Conservation (phyloP, 2,113 vertebrate genomes). For the Ailuropoda melanoleuca region DNA sequence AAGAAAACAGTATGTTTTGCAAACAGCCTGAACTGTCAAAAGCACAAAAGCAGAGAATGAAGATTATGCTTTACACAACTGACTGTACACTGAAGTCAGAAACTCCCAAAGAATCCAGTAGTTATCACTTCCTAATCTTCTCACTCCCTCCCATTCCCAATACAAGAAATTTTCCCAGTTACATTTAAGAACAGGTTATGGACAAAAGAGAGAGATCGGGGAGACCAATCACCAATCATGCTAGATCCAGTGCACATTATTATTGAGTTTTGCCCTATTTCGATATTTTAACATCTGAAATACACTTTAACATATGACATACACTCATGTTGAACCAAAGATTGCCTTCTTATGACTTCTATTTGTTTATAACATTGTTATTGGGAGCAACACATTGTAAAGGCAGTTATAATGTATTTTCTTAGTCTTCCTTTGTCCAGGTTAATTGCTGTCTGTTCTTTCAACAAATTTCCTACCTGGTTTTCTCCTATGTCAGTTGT, state of each 20-base stretch:
- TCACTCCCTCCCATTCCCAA: background rate
- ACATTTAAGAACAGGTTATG: background rate
- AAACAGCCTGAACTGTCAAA: background rate
- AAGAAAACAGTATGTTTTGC: background rate
- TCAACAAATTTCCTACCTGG: background rate
- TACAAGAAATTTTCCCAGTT: background rate
- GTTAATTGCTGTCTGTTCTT: background rate
- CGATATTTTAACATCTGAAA: conserved; percentile 21
- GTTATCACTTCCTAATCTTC: background rate
- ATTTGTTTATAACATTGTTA: background rate
- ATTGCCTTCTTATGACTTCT: background rate
- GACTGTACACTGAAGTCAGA: background rate
- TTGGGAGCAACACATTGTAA: background rate
- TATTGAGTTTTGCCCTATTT: background rate
- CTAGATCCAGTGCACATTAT: background rate
- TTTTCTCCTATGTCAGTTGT: background rate
- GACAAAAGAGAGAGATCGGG: background rate
- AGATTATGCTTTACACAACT: background rate
- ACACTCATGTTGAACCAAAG: background rate
- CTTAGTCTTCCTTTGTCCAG: background rate
- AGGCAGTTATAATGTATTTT: background rate
- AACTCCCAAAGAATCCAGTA: background rate
- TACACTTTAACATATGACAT: background rate
- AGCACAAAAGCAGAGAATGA: background rate
- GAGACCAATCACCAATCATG: background rate